Evolutionary conservation across 2,113 vertebrate genomes (phyloP).

Genomic region (Odontesthes bonariensis): DNA sequence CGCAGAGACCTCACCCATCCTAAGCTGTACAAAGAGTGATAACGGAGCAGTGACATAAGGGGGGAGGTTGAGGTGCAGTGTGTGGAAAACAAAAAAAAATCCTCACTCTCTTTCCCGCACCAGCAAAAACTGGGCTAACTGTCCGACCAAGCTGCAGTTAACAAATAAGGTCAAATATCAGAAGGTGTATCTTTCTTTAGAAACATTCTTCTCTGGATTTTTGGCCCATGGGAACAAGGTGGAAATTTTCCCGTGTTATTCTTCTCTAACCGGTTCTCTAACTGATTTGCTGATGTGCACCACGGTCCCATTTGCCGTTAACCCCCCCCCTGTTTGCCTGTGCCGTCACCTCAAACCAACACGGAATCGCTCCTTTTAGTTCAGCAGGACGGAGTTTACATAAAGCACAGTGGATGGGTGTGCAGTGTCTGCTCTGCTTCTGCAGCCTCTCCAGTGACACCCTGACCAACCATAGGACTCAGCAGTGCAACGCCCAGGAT

Average conservation of each 20-base stretch:
- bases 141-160: neutral
- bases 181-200: neutral
- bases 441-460: conserved; percentile 10
- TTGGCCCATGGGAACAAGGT: too few relatives aligned
- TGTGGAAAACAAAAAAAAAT: neutral
- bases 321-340: neutral
- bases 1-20: conserved; percentile 50
- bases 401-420: neutral
- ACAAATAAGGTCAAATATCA: neutral
- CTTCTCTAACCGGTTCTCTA: neutral
- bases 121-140: neutral
- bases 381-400: neutral
- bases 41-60: conserved; percentile 43
- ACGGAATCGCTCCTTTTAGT: too few relatives aligned
- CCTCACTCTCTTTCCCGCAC: too few relatives aligned
- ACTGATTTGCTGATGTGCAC: neutral
- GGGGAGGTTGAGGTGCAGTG: neutral
- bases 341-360: neutral
- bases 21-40: conserved; percentile 46
- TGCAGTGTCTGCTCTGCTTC: neutral
- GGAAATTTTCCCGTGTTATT: neutral
- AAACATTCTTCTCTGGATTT: neutral
- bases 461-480: neutral
- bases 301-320: neutral
- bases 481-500: neutral